phyloP scores from a whole-genome alignment of 2,888 invertebrate species.

The Protonemura montana region DNA sequence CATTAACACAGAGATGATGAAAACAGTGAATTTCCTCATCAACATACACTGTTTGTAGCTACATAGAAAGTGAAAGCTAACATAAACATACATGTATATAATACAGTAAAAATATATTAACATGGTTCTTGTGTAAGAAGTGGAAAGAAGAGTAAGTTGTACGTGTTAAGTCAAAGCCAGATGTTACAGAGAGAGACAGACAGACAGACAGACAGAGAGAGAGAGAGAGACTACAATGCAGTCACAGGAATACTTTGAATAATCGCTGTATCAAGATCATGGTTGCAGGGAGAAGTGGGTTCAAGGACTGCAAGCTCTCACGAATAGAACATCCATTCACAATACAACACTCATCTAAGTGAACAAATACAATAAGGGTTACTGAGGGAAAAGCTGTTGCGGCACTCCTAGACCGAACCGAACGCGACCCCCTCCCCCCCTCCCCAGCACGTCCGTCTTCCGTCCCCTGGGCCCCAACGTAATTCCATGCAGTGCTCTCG shows the following conservation, averaged over 20 bases:
- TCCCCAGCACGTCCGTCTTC: not conserved
- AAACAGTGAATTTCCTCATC: conserved; percentile 50
- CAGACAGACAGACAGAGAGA: conserved; percentile 46
- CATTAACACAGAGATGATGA: conserved; percentile 51
- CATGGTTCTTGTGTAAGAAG: conserved; percentile 48
- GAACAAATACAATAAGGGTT: conserved; percentile 49
- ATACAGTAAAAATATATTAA: conserved; percentile 48
- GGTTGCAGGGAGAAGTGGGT: conserved; percentile 45
- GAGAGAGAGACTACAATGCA: conserved; percentile 44
- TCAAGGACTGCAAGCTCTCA: conserved; percentile 51
- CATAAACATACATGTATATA: conserved; percentile 35
- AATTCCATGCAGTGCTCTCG: conserved; percentile 30
- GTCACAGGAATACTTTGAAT: not conserved
- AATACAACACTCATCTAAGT: conserved; percentile 52
- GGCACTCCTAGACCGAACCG: conserved; percentile 47
- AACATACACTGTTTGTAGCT: conserved; percentile 50
- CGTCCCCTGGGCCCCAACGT: conserved; percentile 30
- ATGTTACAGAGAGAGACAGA: conserved; percentile 48
- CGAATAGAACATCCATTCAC: conserved; percentile 51
- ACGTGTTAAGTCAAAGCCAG: conserved; percentile 45
- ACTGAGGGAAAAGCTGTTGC: conserved; percentile 48
- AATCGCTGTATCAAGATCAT: conserved; percentile 49
- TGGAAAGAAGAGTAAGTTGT: conserved; percentile 47
- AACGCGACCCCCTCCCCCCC: conserved; percentile 34
- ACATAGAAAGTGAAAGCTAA: conserved; percentile 48